Percentiles rank a stretch among this genome's conserved stretches.
phyloP scores from a whole-genome alignment of 2,888 invertebrate species.

The Dimorphilus gyrociliatus region DNA sequence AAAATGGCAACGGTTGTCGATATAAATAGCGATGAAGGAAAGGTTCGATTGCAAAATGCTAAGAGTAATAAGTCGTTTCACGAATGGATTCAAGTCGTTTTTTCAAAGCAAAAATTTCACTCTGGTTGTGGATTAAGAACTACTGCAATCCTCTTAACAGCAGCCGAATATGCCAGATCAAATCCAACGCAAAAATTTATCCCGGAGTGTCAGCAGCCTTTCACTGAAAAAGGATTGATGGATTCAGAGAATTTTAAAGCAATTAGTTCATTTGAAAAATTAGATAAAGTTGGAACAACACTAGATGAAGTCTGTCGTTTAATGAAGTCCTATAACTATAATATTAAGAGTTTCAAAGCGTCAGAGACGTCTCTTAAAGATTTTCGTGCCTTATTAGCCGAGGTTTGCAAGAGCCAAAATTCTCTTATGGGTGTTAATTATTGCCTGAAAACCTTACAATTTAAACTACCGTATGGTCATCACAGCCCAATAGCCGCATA shows the following conservation, averaged over 20 bases:
- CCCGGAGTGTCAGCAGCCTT: too few relatives aligned
- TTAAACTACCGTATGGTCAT: conserved; percentile 6
- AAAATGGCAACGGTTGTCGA: too few relatives aligned
- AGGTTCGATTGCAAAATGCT: too few relatives aligned
- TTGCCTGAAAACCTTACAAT: conserved; percentile 7
- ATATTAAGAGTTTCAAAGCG: conserved; percentile 3
- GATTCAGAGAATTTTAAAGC: conserved; percentile 1
- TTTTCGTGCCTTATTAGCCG: too few relatives aligned
- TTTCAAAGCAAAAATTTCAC: conserved; percentile 6
- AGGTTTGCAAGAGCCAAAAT: too few relatives aligned
- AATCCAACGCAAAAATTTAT: too few relatives aligned
- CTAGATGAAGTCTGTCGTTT: conserved; percentile 4
- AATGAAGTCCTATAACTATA: conserved; percentile 3
- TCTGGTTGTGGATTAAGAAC: conserved; percentile 6
- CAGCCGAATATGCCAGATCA: conserved; percentile 3
- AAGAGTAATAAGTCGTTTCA: too few relatives aligned
- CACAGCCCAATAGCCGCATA: conserved; percentile 10
- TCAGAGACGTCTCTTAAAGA: conserved; percentile 2
- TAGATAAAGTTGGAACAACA: conserved; percentile 4
- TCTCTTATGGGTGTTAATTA: too few relatives aligned
- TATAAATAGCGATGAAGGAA: too few relatives aligned
- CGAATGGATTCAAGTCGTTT: too few relatives aligned
- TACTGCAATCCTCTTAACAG: conserved; percentile 5
- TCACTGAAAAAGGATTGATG: conserved; percentile 6
- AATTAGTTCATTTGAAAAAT: conserved; percentile 1